Percentiles rank a stretch among this genome's conserved stretches.
These are phyloP conservation scores for Chrysoperla carnea DNA, from an alignment of 1,140 invertebrate species.

Conservation along the genomic window DNA sequence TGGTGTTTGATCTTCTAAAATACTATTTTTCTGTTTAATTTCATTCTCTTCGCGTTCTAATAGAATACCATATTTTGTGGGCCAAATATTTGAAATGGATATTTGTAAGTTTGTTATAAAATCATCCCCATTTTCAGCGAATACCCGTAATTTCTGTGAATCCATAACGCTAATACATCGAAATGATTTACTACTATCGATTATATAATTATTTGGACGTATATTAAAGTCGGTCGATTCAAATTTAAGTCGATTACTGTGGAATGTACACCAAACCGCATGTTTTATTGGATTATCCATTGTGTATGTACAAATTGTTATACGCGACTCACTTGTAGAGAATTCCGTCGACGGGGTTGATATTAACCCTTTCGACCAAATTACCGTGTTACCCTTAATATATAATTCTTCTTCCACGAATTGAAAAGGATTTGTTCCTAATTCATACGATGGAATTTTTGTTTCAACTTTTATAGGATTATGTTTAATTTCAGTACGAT, in stretches of 20 bases:
- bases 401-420: conserved; percentile 73
- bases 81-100: conserved; percentile 59
- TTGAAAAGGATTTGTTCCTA: conserved; percentile 3
- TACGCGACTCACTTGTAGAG: conserved; percentile 24
- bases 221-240: conserved; percentile 15
- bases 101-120: conserved; percentile 70
- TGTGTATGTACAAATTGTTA: conserved; percentile 55
- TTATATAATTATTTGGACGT: conserved; percentile 12
- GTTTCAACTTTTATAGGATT: background rate
- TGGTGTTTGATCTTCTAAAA: conserved; percentile 26
- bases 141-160: conserved; percentile 58
- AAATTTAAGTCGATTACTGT: conserved; percentile 33
- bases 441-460: conserved; percentile 1
- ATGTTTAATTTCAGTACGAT: conserved; percentile 8
- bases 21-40: conserved; percentile 1
- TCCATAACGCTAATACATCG: conserved; percentile 57
- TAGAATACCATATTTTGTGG: conserved; percentile 57
- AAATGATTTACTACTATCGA: conserved; percentile 14
- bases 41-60: conserved; percentile 43
- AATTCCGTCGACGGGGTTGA: conserved; percentile 21
- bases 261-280: conserved; percentile 64
- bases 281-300: conserved; percentile 63
- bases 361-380: conserved; percentile 52
- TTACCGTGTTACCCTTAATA: conserved; percentile 62
- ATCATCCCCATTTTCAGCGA: conserved; percentile 62